phyloP scores from a whole-genome alignment of 1,140 invertebrate genomes.

The Drosophila mojavensis region DNA sequence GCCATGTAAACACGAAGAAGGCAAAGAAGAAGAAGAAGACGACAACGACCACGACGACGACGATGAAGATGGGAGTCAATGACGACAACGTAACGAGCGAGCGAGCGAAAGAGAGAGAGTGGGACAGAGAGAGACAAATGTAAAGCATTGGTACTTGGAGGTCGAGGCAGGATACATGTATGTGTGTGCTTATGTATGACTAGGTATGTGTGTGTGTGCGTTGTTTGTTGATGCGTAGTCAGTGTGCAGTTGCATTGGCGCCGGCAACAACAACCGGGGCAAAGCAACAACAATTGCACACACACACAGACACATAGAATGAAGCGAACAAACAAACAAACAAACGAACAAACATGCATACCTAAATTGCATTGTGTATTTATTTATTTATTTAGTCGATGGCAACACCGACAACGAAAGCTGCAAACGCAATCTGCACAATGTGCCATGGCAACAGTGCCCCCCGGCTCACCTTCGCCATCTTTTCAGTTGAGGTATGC shows the following conservation, averaged over 20 bases:
- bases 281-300: constrained; percentile 41
- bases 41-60: constrained; percentile 19
- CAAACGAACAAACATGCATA: constrained; percentile 42
- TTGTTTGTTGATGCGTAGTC: constrained; percentile 47
- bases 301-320: constrained; percentile 13
- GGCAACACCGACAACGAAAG: constrained; percentile 57
- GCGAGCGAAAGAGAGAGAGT: not conserved
- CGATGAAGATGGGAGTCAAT: constrained; percentile 9
- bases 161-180: constrained; percentile 44
- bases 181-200: not conserved
- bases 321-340: constrained; percentile 27
- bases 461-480: not conserved
- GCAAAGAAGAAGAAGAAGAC: constrained; percentile 37
- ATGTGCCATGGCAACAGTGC: constrained; percentile 40
- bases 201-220: not conserved
- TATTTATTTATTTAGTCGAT: constrained; percentile 78
- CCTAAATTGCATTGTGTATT: constrained; percentile 70
- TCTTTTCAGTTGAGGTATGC: not conserved
- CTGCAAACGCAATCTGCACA: constrained; percentile 61
- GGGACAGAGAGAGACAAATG: constrained; percentile 9
- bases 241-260: constrained; percentile 60
- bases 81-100: constrained; percentile 12
- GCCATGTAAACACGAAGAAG: constrained; percentile 67
- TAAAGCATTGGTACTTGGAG: constrained; percentile 57
- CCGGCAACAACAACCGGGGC: constrained; percentile 49